Base-by-base conservation (phyloP, 2,113 vertebrate genomes). In the Heterochromis multidens region DNA sequence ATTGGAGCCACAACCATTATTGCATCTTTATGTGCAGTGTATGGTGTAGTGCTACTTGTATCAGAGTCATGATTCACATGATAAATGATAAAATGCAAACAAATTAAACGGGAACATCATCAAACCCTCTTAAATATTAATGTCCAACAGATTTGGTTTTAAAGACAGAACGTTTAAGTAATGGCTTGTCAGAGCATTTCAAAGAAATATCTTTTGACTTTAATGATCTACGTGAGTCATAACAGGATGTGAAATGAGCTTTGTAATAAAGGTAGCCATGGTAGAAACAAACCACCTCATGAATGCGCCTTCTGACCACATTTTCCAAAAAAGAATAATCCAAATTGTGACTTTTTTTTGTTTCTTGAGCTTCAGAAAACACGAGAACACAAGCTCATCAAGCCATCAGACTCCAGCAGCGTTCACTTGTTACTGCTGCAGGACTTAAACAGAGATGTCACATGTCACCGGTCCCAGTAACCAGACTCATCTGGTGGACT, bases 91-190 rank as follows among this genome's bases (percentile, higher is more conserved):
- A 94, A 91, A 93, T 43, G 52, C 70, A 65, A 86, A 93, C 89
- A 92, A 93, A 91, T 79, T 70, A 79, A 90, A 91, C n/a, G 56
- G 86, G 81, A 84, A 76, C 56, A 13, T 74, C 83, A 62, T 84
- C 56, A 89, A 91, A 93, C 6, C 29, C 78, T 77, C 80, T 82
- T 93, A 89, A 93, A 93, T 90, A 91, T 92, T 93, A 91, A 94
- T 81, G 86, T 46, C 21, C 54, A 63, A 92, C 93, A 94, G 91
- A 92, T 93, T 93, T 91, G 43, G 49, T 82, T 93, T 90, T 90
- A 88, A 84, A 84, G 63, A 82, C 84, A 40, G 54, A 82, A 79
- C 46, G 31, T 70, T 91, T 91, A 86, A 85, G 16, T 77, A 62
- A 93, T 82, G 84, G 77, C 77, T 43, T 76, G 49, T 86, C 56